These are phyloP conservation scores for Tinea pellionella DNA, from an alignment of 2,888 invertebrate genomes.

Conservation along the genomic window DNA sequence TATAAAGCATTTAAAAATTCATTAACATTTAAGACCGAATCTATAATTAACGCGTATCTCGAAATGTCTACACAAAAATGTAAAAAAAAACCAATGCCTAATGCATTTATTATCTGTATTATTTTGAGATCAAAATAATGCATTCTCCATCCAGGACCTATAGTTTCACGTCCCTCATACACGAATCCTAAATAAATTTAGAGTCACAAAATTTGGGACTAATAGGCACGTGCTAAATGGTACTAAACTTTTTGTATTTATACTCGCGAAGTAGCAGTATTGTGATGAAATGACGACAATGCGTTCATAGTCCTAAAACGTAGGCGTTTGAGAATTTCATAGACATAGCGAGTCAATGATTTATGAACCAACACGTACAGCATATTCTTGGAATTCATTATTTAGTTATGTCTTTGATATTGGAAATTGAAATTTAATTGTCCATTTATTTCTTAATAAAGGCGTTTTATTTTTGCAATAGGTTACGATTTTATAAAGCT, in stretches of 20 bases:
- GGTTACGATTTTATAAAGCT: too few relatives aligned
- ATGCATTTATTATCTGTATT: too few relatives aligned
- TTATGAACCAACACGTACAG: neutral
- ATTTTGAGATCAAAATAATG: too few relatives aligned
- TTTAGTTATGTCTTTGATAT: neutral
- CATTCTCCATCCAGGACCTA: too few relatives aligned
- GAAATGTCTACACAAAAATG: too few relatives aligned
- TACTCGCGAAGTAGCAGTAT: neutral
- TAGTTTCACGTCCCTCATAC: too few relatives aligned
- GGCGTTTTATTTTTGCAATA: neutral
- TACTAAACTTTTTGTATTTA: neutral
- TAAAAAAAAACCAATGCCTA: too few relatives aligned
- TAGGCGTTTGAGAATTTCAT: neutral
- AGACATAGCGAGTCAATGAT: neutral
- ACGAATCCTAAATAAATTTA: too few relatives aligned
- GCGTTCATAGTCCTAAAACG: neutral
- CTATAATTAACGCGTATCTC: too few relatives aligned
- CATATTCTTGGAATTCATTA: neutral
- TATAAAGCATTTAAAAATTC: too few relatives aligned
- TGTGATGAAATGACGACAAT: slow-evolving; percentile 3
- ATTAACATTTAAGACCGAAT: too few relatives aligned
- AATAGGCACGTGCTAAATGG: neutral
- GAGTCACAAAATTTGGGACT: neutral
- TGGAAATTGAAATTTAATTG: neutral
- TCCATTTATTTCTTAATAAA: neutral